phyloP scores from a whole-genome alignment of 2,113 vertebrate genomes.

The Lasiurus borealis region DNA sequence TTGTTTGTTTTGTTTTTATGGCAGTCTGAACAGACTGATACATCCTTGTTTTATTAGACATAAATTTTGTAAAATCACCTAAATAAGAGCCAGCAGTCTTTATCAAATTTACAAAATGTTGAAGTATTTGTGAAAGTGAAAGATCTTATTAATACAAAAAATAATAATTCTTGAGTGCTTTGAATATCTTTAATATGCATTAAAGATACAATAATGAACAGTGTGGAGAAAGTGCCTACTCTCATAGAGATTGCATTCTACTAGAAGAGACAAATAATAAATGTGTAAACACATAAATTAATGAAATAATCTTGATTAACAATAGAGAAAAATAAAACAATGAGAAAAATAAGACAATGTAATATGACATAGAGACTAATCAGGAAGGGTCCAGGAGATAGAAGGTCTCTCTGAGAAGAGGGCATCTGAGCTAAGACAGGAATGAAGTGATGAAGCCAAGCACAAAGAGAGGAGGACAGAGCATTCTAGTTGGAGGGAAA shows the following conservation, averaged over 20 bases:
- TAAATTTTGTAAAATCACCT: neutral
- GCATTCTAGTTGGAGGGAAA: neutral
- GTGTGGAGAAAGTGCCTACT: neutral
- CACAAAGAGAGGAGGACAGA: neutral
- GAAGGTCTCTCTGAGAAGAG: neutral
- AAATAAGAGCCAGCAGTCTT: neutral
- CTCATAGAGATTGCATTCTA: neutral
- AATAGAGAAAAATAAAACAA: neutral
- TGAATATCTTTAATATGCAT: neutral
- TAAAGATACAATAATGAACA: neutral
- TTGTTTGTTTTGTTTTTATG: neutral
- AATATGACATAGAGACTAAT: neutral
- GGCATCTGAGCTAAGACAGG: neutral
- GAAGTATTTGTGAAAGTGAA: neutral
- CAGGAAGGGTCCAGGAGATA: too few relatives aligned
- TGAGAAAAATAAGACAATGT: neutral
- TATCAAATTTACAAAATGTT: neutral
- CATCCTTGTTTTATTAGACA: neutral
- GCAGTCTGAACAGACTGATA: neutral
- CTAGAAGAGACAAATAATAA: neutral
- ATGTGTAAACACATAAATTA: neutral
- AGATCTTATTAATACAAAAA: neutral
- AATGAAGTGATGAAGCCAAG: neutral
- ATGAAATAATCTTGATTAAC: neutral
- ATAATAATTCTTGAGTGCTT: neutral